Evolutionary conservation across 92 coral and sea anemone genomes (phyloP), one percentile per base, ranked within the genome.

Genomic region (Porites lobata): DNA sequence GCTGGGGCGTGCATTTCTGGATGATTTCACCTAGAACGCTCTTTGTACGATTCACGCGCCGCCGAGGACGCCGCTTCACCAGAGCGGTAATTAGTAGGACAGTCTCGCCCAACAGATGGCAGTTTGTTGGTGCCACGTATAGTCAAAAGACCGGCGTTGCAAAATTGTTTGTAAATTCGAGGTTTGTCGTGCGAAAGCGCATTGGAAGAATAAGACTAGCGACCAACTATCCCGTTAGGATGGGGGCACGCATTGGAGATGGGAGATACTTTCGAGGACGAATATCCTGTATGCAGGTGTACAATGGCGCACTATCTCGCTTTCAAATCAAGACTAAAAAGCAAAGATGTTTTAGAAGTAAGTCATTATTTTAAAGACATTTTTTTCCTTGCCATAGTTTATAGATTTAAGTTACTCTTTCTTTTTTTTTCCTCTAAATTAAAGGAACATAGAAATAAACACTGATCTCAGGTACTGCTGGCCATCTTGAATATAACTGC

Each of bases 1-100:
- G 90, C 59, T 84, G 92, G 89, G 92, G 89, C n/a, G 92, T 89
- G 1, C 89, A 89, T 50, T 84, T 89, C 56, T 89, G 89, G 92
- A 89, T 89, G 92, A 62, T 84, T 17, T 14, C 82, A 9, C 89
- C 84, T 14, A 89, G 70, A 62, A 84, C 71, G 51, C 75, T 89
- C 29, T 89, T 89, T 69, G 88, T 69, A 29, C 83, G 92, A 43
- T 89, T 89, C 38, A 68, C 89, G 50, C 77, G 76, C 9, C 89
- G 92, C 2, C 70, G 77, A 24, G 77, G 92, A 65, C 89, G 84
- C 50, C 85, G 78, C 76, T 85, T 65, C 51, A 83, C 79, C 6
- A 51, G 19, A 9, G 21, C 77, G 67, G 79, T 77, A 2, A 14
- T 80, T 19, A 78, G 84, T 26, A 73, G 70, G 62, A 51, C 51